These are phyloP conservation scores for Synanthedon myopaeformis DNA, from an alignment of 2,888 invertebrate species.

Conservation along the genomic window DNA sequence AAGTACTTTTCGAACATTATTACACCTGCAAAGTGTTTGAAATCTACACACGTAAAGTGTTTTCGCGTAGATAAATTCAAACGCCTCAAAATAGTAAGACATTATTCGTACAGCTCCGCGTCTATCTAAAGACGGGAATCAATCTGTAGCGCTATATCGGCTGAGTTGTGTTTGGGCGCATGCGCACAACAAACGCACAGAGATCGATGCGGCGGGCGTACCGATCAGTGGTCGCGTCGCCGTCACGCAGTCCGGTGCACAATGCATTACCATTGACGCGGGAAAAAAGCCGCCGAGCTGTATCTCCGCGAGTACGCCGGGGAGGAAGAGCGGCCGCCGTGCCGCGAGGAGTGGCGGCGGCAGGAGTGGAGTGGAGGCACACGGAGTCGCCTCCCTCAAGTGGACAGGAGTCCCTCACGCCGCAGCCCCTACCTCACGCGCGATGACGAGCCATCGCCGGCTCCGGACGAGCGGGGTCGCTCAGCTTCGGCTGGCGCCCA, in stretches of 20 bases:
- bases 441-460: slow-evolving; percentile 83
- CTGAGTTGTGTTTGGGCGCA: slow-evolving; percentile 28
- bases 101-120: neutral
- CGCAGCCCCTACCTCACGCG: slow-evolving; percentile 82
- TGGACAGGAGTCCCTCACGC: slow-evolving; percentile 90
- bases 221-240: slow-evolving; percentile 62
- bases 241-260: slow-evolving; percentile 57
- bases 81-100: neutral
- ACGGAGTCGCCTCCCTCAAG: slow-evolving; percentile 83
- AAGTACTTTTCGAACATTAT: too few relatives aligned
- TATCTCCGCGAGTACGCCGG: slow-evolving; percentile 69
- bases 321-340: slow-evolving; percentile 68
- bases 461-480: slow-evolving; percentile 87
- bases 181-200: slow-evolving; percentile 31
- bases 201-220: slow-evolving; percentile 49
- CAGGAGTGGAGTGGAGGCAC: slow-evolving; percentile 52
- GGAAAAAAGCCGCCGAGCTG: slow-evolving; percentile 66
- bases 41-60: too few relatives aligned
- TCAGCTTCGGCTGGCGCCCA: slow-evolving; percentile 76
- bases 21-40: too few relatives aligned
- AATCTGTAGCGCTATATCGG: slow-evolving; percentile 40
- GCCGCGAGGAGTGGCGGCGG: slow-evolving; percentile 66
- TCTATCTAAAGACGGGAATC: slow-evolving; percentile 15
- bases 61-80: neutral
- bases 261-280: slow-evolving; percentile 58